phyloP scores from a whole-genome alignment of 2,797 vertebrate species.

The Melanotaenia maccullochi region DNA sequence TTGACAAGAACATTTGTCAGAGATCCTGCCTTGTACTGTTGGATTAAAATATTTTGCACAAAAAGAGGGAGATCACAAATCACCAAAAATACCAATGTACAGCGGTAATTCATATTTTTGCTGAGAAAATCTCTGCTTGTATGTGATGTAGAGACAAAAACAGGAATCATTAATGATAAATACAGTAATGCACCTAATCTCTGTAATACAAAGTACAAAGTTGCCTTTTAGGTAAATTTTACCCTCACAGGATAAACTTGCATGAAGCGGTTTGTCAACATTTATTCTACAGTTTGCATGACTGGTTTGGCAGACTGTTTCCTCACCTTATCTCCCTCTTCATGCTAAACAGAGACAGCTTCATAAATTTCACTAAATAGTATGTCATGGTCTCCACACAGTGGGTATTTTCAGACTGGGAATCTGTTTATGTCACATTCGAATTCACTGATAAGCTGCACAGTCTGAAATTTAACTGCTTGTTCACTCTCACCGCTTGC shows the following conservation, averaged over 20 bases:
- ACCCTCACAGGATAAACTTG: slow-evolving; percentile 11
- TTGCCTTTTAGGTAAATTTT: slow-evolving; percentile 1
- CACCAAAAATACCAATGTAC: neutral
- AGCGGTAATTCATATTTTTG: neutral
- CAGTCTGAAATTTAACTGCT: slow-evolving; percentile 1
- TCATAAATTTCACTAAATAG: slow-evolving; percentile 9
- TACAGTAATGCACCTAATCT: neutral
- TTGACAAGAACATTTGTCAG: slow-evolving; percentile 22
- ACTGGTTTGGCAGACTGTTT: slow-evolving; percentile 14
- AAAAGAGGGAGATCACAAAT: slow-evolving; percentile 7
- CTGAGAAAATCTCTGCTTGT: neutral
- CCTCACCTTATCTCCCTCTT: neutral
- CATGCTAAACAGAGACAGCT: slow-evolving; percentile 7
- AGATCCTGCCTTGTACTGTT: neutral
- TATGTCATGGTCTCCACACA: neutral
- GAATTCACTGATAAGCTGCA: neutral
- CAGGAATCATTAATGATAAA: neutral
- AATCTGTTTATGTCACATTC: neutral
- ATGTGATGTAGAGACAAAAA: slow-evolving; percentile 10
- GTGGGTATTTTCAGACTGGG: neutral
- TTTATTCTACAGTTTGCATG: slow-evolving; percentile 6
- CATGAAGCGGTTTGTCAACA: slow-evolving; percentile 7
- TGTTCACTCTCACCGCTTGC: neutral
- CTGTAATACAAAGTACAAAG: neutral
- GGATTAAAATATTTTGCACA: slow-evolving; percentile 22